Conservation (phyloP, 2,888 invertebrate genomes). For the Notodonta ziczac region DNA sequence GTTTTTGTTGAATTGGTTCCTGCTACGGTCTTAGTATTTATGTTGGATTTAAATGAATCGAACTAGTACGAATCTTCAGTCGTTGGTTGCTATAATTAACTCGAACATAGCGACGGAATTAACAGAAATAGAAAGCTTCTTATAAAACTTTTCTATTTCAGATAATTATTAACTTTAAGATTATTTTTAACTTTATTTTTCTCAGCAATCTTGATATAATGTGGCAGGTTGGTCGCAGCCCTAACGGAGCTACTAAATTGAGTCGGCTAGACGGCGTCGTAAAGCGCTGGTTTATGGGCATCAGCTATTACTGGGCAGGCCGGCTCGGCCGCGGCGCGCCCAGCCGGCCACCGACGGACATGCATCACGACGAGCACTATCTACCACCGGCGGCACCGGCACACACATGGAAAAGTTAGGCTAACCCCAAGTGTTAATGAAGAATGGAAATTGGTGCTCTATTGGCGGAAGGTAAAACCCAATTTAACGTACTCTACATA, state of each 20-base stretch:
- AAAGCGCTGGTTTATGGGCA: constrained; percentile 60
- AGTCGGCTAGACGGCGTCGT: constrained; percentile 68
- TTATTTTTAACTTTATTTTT: no score
- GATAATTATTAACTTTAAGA: no score
- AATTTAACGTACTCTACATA: no score
- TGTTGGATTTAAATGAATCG: no score
- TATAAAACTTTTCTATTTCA: no score
- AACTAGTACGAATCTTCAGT: no score
- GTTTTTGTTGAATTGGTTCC: no score
- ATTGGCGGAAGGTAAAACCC: background rate
- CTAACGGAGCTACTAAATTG: constrained; percentile 48
- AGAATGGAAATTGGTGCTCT: background rate
- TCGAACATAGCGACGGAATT: no score
- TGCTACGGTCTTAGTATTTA: no score
- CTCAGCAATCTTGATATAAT: no score
- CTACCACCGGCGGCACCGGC: background rate
- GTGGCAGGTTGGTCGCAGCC: constrained; percentile 20
- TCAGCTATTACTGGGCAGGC: constrained; percentile 56
- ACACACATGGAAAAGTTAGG: background rate
- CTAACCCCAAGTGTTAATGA: background rate
- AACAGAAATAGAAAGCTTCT: no score
- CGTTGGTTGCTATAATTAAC: no score
- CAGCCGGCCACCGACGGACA: constrained; percentile 34
- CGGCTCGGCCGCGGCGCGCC: constrained; percentile 41
- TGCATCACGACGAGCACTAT: constrained; percentile 5